Conservation (phyloP, 2,888 invertebrate species). For the Laothoe populi region DNA sequence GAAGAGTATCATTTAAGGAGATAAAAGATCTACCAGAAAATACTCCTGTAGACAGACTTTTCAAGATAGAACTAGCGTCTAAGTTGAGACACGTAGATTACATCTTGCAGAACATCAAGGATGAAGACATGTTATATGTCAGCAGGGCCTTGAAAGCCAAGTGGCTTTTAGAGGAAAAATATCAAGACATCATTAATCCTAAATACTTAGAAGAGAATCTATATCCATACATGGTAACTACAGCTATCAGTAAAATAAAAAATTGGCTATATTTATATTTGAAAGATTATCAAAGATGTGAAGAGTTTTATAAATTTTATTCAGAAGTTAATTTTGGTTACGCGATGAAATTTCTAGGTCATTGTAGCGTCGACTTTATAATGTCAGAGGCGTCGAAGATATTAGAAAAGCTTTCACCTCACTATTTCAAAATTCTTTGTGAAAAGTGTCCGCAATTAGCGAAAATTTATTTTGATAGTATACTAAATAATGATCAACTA, state of each 20-base stretch:
- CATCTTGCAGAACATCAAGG: constrained; percentile 58
- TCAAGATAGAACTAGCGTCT: constrained; percentile 66
- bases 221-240: constrained; percentile 61
- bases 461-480: constrained; percentile 36
- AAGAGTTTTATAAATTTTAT: constrained; percentile 42
- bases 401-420: constrained; percentile 37
- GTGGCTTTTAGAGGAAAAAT: constrained; percentile 57
- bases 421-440: constrained; percentile 40
- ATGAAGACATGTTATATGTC: constrained; percentile 66
- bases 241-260: constrained; percentile 47
- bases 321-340: constrained; percentile 32
- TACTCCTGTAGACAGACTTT: constrained; percentile 58
- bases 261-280: constrained; percentile 38
- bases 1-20: constrained; percentile 27
- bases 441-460: constrained; percentile 37
- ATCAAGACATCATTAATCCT: constrained; percentile 57
- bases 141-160: constrained; percentile 60
- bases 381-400: constrained; percentile 33
- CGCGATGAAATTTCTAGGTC: constrained; percentile 39
- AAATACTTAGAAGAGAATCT: constrained; percentile 57
- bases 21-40: constrained; percentile 43
- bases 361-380: constrained; percentile 33
- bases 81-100: constrained; percentile 55
- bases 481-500: constrained; percentile 29
- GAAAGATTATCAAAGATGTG: constrained; percentile 34